Conservation (phyloP, 2,888 invertebrate genomes). For the Scelioninae gen. 1 region DNA sequence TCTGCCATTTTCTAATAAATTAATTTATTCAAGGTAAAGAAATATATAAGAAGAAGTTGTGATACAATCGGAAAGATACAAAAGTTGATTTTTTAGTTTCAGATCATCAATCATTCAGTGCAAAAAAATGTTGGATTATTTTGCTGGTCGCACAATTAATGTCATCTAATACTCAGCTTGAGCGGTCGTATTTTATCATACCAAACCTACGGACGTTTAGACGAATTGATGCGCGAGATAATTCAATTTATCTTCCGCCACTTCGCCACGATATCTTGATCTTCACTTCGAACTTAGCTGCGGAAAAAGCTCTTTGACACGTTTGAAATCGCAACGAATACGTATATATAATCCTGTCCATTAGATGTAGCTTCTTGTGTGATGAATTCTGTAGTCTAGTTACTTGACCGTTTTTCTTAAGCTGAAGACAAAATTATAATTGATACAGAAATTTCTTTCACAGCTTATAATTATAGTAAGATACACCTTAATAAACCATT, state of each 20-base stretch:
- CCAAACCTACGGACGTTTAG: conserved; percentile 3
- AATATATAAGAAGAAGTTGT: too few species aligned
- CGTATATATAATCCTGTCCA: conserved; percentile 9
- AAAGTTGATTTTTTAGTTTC: conserved; percentile 5
- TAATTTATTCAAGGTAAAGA: too few species aligned
- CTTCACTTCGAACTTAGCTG: conserved; percentile 14
- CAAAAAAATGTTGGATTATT: not conserved
- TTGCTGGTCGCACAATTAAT: not conserved
- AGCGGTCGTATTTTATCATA: conserved; percentile 12
- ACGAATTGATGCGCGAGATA: conserved; percentile 44
- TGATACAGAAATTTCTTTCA: too few species aligned
- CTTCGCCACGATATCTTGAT: conserved; percentile 30
- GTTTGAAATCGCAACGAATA: conserved; percentile 26
- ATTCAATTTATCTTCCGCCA: conserved; percentile 47
- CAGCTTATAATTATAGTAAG: too few species aligned
- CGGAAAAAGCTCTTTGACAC: conserved; percentile 42
- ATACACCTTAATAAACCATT: too few species aligned
- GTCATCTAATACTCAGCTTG: conserved; percentile 14
- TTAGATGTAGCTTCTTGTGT: conserved; percentile 6
- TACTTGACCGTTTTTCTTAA: conserved; percentile 31
- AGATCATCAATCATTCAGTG: too few species aligned
- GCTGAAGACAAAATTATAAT: too few species aligned
- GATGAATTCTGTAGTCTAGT: conserved; percentile 26
- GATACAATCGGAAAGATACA: conserved; percentile 14
- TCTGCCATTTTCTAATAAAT: conserved; percentile 11